These are phyloP conservation scores for Calosoma granatense DNA, from an alignment of 1,140 invertebrate species.

Conservation along the genomic window DNA sequence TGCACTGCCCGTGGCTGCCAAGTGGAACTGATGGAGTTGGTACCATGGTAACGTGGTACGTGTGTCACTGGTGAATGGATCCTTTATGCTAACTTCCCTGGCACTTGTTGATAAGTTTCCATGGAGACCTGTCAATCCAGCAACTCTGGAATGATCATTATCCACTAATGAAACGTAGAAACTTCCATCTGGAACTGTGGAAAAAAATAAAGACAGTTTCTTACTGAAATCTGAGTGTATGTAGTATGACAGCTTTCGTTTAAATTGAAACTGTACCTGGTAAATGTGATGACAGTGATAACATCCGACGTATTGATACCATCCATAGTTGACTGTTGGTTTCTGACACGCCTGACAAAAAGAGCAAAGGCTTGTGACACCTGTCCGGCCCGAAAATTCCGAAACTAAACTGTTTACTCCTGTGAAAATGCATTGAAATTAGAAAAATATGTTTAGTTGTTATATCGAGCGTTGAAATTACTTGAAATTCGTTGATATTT, in stretches of 20 bases:
- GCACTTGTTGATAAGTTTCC: constrained; percentile 38
- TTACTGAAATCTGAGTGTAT: constrained; percentile 11
- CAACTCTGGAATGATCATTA: constrained; percentile 39
- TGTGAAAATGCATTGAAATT: constrained; percentile 12
- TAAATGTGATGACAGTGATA: constrained; percentile 32
- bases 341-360: constrained; percentile 40
- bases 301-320: constrained; percentile 37
- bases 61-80: constrained; percentile 37
- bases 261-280: constrained; percentile 20
- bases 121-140: constrained; percentile 41
- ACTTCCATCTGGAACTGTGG: constrained; percentile 31
- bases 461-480: neutral
- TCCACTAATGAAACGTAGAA: constrained; percentile 43
- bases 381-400: constrained; percentile 38
- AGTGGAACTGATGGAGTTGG: constrained; percentile 40
- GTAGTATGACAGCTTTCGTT: neutral
- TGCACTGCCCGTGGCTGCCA: constrained; percentile 35
- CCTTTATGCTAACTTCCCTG: constrained; percentile 38
- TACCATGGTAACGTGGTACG: constrained; percentile 39
- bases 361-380: constrained; percentile 40
- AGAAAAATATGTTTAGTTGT: neutral
- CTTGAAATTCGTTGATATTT: no score
- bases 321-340: constrained; percentile 46
- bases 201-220: constrained; percentile 11
- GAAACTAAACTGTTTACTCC: constrained; percentile 42